Conservation (phyloP, 2,797 vertebrate species). For the Borostomias antarcticus region DNA sequence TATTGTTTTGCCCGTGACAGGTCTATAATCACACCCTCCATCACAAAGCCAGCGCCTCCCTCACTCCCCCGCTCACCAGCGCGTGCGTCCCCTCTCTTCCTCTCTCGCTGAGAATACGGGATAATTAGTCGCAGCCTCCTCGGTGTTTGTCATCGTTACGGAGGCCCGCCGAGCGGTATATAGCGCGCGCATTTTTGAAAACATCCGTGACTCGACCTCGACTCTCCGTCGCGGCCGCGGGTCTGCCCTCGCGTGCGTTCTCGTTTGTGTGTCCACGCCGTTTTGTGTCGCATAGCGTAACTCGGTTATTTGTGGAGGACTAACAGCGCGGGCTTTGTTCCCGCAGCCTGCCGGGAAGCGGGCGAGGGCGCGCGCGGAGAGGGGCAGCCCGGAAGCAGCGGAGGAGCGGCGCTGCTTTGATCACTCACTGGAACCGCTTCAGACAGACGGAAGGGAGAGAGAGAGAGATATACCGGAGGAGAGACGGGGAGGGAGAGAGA, state of each 20-base stretch:
- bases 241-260: not conserved
- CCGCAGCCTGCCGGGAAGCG: conserved; percentile 60
- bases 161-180: too few species aligned
- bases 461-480: not conserved
- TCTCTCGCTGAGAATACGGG: conserved; percentile 61
- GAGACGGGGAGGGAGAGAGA: not conserved
- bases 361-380: conserved; percentile 51
- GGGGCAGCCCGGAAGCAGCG: conserved; percentile 8
- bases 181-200: too few species aligned
- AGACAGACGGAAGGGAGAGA: not conserved
- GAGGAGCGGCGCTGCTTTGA: conserved; percentile 73
- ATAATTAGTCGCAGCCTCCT: conserved; percentile 68
- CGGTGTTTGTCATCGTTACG: conserved; percentile 21
- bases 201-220: too few species aligned
- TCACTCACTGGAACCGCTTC: conserved; percentile 64
- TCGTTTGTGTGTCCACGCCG: too few species aligned
- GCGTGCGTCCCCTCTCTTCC: conserved; percentile 41
- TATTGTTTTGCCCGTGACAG: conserved; percentile 52
- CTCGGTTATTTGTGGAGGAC: conserved; percentile 73
- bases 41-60: too few species aligned
- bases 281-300: conserved; percentile 45
- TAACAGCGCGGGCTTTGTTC: conserved; percentile 73
- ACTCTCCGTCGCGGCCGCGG: too few species aligned
- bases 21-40: conserved; percentile 52
- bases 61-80: too few species aligned